Percentiles rank a stretch among this genome's conserved stretches.
Evolutionary conservation across 2,888 invertebrate species (phyloP).

Genomic region (Heliconius ethilla): DNA sequence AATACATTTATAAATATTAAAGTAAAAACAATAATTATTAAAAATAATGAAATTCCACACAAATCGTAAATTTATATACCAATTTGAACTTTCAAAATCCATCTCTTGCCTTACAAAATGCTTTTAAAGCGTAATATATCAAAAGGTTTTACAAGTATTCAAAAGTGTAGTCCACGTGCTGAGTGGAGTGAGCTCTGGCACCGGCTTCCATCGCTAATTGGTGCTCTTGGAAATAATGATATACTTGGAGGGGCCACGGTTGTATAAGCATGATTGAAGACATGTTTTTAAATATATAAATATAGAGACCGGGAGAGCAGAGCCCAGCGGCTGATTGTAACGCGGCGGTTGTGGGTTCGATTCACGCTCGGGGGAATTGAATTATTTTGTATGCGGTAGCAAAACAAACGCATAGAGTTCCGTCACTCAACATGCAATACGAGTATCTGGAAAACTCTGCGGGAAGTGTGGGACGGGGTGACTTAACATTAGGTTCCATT

Average conservation of each 20-base stretch:
- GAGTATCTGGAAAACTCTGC: no score
- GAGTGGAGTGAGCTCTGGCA: constrained; percentile 20
- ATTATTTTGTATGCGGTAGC: background rate
- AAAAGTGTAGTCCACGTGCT: constrained; percentile 19
- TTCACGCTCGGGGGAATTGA: background rate
- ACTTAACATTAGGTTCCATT: no score
- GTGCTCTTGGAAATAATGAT: constrained; percentile 23
- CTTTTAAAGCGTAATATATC: constrained; percentile 14
- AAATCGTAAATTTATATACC: background rate
- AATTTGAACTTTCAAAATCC: background rate
- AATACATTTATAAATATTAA: background rate
- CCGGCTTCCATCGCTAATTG: constrained; percentile 18
- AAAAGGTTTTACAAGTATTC: constrained; percentile 6
- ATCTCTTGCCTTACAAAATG: constrained; percentile 7
- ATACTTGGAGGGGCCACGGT: background rate
- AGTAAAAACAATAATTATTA: background rate
- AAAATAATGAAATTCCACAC: background rate
- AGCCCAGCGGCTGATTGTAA: background rate
- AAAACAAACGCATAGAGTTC: no score
- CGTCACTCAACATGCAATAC: no score
- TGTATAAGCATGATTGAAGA: background rate
- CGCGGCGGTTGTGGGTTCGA: background rate
- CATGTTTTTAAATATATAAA: background rate
- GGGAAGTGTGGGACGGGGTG: no score
- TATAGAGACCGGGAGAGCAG: background rate